Conservation (phyloP, 1,140 invertebrate genomes). For the Drosophila mauritiana region DNA sequence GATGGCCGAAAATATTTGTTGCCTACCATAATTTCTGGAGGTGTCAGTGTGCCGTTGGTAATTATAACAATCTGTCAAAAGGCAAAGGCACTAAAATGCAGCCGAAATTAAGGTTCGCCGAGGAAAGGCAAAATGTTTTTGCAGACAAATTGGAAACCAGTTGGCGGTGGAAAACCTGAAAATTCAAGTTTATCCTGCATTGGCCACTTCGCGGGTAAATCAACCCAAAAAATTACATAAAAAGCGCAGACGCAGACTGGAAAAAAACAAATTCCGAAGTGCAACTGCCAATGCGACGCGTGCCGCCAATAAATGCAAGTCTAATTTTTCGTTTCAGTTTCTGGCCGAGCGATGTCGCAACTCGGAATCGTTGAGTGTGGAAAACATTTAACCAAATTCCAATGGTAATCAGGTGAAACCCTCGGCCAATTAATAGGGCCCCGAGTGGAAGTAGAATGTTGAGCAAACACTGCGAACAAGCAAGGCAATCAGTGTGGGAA, state of each 20-base stretch:
- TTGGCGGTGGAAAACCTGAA: constrained; percentile 60
- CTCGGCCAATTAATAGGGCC: constrained; percentile 24
- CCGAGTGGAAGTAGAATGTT: constrained; percentile 32
- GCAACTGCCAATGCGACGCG: constrained; percentile 28
- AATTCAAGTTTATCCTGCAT: constrained; percentile 75
- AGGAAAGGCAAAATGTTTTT: constrained; percentile 36
- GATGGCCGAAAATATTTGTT: constrained; percentile 11
- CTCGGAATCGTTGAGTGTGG: constrained; percentile 10
- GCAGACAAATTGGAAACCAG: constrained; percentile 52
- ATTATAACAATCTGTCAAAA: constrained; percentile 44
- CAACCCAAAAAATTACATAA: constrained; percentile 55
- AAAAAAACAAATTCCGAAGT: constrained; percentile 37
- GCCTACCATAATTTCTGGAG: constrained; percentile 19
- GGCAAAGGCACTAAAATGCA: constrained; percentile 11
- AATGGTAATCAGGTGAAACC: constrained; percentile 65
- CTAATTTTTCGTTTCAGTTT: constrained; percentile 14
- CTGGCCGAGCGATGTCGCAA: constrained; percentile 34
- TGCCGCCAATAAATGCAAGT: constrained; percentile 62
- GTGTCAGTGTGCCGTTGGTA: constrained; percentile 21
- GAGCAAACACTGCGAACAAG: constrained; percentile 37
- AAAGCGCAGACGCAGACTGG: constrained; percentile 18
- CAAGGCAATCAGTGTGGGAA: constrained; percentile 49
- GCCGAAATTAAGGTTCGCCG: constrained; percentile 25
- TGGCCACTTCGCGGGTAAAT: constrained; percentile 30
- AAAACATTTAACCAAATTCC: constrained; percentile 57